Evolutionary conservation across 35 echinoderm and acorn worm genomes (phyloP), one percentile per base, ranked within the genome.

Genomic region (Ophioderma brevispina): DNA sequence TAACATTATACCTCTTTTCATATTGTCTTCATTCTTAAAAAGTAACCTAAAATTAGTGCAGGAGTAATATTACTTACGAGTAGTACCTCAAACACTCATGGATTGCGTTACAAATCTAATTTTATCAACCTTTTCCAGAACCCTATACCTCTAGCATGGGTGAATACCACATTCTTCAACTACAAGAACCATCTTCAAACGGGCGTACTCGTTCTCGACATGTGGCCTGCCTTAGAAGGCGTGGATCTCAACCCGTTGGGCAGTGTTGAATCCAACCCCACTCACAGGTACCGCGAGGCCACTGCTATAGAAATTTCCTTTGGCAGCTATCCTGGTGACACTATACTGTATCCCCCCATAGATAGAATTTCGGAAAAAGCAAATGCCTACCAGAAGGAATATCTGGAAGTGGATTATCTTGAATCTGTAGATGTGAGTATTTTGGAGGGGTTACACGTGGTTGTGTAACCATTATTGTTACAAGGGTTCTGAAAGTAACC

Each of bases 81-180:
- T n/a, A n/a, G n/a, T n/a, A n/a, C n/a, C n/a, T n/a, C n/a, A n/a
- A n/a, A n/a, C n/a, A n/a, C n/a, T n/a, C n/a, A n/a, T n/a, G n/a
- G n/a, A n/a, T n/a, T n/a, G n/a, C n/a, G n/a, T n/a, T n/a, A n/a
- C n/a, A n/a, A n/a, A n/a, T n/a, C n/a, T n/a, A n/a, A n/a, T n/a
- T n/a, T n/a, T n/a, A n/a, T n/a, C n/a, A n/a, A n/a, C n/a, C n/a
- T n/a, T n/a, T n/a, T 46, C 5, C 41, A 46, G 41, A 46, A 46
- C 41, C 17, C 17, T 17, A 78, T 98, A 23, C 96, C 96, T 0
- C 56, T 98, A 19, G 96, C 96, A 15, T 98, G 96, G 96, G 92
- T 92, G 3, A 98, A 98, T 84, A 92, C 93, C 33, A 95, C 93
- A 28, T 98, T 95, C 90, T 98, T 98, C 75, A 92, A 95, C 79